Percentiles rank a stretch among this genome's conserved stretches.
Evolutionary conservation across 2,888 invertebrate species (phyloP).

Genomic region (Glyphotaelius pellucidus): DNA sequence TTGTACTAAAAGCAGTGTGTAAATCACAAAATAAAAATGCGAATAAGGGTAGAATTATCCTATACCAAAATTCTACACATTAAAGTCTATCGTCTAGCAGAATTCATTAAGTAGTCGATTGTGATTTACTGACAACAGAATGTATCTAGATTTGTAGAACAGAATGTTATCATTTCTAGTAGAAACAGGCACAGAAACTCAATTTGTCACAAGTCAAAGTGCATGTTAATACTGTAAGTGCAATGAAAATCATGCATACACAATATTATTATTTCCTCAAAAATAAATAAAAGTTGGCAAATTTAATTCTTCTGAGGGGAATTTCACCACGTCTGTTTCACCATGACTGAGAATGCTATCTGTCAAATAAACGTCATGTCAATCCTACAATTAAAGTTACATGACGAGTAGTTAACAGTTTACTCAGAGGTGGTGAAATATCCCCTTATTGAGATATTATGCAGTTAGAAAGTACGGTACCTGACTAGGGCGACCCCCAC

Average conservation of each 20-base stretch:
- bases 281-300: not conserved
- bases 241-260: not conserved
- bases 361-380: too few species aligned
- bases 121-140: not conserved
- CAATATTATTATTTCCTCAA: not conserved
- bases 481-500: constrained; percentile 25
- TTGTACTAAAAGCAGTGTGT: constrained; percentile 57
- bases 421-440: too few species aligned
- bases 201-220: not conserved
- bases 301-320: not conserved
- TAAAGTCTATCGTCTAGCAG: not conserved
- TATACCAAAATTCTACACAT: not conserved
- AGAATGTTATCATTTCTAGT: not conserved
- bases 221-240: not conserved
- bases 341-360: too few species aligned
- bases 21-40: constrained; percentile 59
- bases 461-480: not conserved
- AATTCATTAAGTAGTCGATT: not conserved
- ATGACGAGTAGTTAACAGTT: too few species aligned
- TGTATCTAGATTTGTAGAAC: not conserved
- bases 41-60: constrained; percentile 17
- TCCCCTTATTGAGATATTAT: not conserved
- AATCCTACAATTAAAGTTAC: too few species aligned
- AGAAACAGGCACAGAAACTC: not conserved
- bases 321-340: too few species aligned